Evolutionary conservation across 1,140 invertebrate genomes (phyloP).

Genomic region (Drosophila tani): DNA sequence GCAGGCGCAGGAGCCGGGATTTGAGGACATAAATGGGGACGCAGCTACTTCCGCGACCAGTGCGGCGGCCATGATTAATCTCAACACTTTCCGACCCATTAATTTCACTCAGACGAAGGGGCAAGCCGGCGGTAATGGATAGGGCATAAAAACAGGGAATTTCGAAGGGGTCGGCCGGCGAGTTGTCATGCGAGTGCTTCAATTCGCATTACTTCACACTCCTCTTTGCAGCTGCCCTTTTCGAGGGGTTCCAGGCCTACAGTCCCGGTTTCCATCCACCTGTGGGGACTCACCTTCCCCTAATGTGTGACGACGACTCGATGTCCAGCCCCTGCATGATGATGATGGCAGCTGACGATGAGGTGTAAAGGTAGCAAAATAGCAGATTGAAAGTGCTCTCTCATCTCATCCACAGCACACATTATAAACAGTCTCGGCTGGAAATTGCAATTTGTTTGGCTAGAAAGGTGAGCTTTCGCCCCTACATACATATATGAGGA

Average conservation of each 20-base stretch:
- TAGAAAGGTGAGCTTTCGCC: constrained; percentile 13
- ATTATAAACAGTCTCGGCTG: constrained; percentile 26
- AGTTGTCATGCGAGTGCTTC: constrained; percentile 57
- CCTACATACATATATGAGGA: constrained; percentile 28
- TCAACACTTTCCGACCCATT: constrained; percentile 82
- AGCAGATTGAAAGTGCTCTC: constrained; percentile 54
- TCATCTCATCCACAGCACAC: neutral
- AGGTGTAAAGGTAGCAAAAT: constrained; percentile 59
- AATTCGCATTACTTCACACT: constrained; percentile 47
- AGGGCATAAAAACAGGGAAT: constrained; percentile 13
- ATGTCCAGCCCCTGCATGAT: constrained; percentile 10
- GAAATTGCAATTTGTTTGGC: constrained; percentile 40
- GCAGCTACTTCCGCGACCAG: constrained; percentile 54
- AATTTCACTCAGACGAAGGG: constrained; percentile 57
- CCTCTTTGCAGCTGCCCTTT: constrained; percentile 23
- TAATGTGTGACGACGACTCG: constrained; percentile 44
- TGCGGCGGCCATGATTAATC: constrained; percentile 72
- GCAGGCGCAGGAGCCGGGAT: constrained; percentile 10
- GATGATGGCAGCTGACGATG: constrained; percentile 48
- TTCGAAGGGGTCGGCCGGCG: constrained; percentile 23
- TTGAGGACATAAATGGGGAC: constrained; percentile 37
- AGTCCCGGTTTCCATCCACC: constrained; percentile 42
- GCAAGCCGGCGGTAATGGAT: constrained; percentile 35
- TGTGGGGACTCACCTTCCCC: constrained; percentile 52
- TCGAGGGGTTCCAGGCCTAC: constrained; percentile 22